Conservation (phyloP, 2,888 invertebrate species). For the Acleris cristana region DNA sequence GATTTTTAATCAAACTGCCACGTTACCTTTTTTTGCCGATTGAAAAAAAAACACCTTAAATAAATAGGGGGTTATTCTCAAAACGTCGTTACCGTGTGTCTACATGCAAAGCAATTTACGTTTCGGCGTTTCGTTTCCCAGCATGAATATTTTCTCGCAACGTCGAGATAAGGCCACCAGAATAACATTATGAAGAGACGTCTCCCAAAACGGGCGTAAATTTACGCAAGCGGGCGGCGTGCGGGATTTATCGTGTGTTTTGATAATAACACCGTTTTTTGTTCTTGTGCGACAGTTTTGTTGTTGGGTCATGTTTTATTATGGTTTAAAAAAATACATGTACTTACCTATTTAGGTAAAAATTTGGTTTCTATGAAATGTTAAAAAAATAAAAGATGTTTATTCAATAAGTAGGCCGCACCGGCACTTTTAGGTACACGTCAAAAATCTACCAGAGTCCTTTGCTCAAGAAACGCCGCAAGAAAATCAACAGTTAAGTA, state of each 20-base stretch:
- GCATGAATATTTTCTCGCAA: conserved; percentile 23
- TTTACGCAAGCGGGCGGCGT: conserved; percentile 6
- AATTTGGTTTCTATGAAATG: too few relatives aligned
- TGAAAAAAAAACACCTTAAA: not conserved
- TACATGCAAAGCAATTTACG: conserved; percentile 17
- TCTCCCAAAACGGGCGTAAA: conserved; percentile 16
- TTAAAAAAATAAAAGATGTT: too few relatives aligned
- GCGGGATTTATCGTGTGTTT: conserved; percentile 18
- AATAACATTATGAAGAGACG: conserved; percentile 17
- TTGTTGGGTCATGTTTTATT: not conserved
- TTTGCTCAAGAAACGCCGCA: too few relatives aligned
- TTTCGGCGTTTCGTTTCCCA: conserved; percentile 17
- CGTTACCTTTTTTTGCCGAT: too few relatives aligned
- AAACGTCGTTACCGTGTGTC: conserved; percentile 8
- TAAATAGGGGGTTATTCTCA: conserved; percentile 11
- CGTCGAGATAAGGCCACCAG: conserved; percentile 16
- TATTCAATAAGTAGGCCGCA: too few relatives aligned
- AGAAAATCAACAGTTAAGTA: too few relatives aligned
- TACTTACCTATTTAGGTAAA: too few relatives aligned
- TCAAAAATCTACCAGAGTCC: too few relatives aligned
- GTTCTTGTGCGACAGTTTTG: not conserved
- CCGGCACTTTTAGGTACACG: too few relatives aligned
- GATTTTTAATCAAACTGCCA: too few relatives aligned
- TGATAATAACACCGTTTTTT: conserved; percentile 17
- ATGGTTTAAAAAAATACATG: too few relatives aligned